These are phyloP conservation scores for Hippasteria phrygiana DNA, from an alignment of 53 echinoderm and acorn worm genomes.

Conservation along the genomic window DNA sequence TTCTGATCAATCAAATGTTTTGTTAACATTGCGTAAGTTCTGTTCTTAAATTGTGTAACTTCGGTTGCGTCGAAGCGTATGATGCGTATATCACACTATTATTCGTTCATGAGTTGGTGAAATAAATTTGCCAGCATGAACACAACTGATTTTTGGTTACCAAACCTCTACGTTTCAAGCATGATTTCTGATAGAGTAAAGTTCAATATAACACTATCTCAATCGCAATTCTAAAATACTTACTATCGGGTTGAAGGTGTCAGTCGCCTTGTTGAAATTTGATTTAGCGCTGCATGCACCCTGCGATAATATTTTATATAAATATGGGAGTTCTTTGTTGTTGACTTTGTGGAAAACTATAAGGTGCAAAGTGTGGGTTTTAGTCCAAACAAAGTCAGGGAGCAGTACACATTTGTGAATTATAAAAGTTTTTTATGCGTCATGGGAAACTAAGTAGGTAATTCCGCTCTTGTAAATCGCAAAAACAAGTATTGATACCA, in stretches of 20 bases:
- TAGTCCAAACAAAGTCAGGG: not conserved
- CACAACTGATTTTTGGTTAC: not conserved
- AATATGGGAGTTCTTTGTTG: not conserved
- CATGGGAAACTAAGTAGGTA: not conserved
- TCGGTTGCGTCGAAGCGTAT: too few relatives aligned
- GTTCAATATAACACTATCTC: not conserved
- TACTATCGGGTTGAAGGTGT: not conserved
- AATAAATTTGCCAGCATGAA: not conserved
- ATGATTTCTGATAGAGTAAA: not conserved
- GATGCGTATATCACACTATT: too few relatives aligned
- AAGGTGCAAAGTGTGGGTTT: slow-evolving; percentile 39
- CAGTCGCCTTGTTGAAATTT: not conserved
- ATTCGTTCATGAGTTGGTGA: too few relatives aligned
- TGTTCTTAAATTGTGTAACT: too few relatives aligned
- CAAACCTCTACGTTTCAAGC: not conserved
- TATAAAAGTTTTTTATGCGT: not conserved
- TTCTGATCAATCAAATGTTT: not conserved
- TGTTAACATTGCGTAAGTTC: too few relatives aligned
- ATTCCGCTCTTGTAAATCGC: too few relatives aligned
- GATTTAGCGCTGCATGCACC: not conserved
- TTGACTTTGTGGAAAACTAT: not conserved
- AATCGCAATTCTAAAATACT: not conserved
- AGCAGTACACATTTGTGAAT: not conserved
- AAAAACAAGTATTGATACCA: too few relatives aligned
- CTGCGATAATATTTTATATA: not conserved